phyloP scores from a whole-genome alignment of 2,888 invertebrate genomes.

The Chloroclystis v-ata region DNA sequence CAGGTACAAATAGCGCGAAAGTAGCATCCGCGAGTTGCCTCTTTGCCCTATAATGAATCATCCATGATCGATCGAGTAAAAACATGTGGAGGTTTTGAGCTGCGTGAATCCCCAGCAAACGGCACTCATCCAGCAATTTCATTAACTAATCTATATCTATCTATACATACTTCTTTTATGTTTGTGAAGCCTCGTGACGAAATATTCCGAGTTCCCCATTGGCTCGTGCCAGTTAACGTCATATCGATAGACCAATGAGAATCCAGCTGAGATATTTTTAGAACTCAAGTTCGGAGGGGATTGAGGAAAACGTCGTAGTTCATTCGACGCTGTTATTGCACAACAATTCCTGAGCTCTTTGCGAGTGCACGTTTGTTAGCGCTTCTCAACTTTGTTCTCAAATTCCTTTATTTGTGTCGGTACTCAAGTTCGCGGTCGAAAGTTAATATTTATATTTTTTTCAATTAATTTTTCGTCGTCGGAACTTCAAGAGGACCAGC shows the following conservation, averaged over 20 bases:
- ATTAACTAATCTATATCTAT: not conserved
- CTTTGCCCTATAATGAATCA: not conserved
- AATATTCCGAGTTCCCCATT: conserved; percentile 41
- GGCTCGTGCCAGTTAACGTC: conserved; percentile 58
- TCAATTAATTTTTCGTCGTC: conserved; percentile 33
- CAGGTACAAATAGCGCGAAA: too few relatives aligned
- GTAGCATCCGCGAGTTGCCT: too few relatives aligned
- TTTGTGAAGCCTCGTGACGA: conserved; percentile 59
- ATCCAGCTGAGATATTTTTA: conserved; percentile 59
- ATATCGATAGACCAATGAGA: conserved; percentile 52
- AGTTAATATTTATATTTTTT: conserved; percentile 26
- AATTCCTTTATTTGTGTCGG: conserved; percentile 7
- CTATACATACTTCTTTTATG: not conserved
- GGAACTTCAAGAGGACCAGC: conserved; percentile 29
- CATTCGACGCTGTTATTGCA: conserved; percentile 55
- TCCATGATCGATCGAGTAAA: not conserved
- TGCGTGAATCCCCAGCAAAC: conserved; percentile 45
- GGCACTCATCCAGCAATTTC: conserved; percentile 16
- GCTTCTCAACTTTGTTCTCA: not conserved
- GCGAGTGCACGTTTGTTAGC: conserved; percentile 43
- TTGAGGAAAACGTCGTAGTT: conserved; percentile 58
- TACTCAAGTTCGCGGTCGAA: conserved; percentile 11
- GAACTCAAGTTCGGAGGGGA: conserved; percentile 64
- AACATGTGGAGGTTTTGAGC: conserved; percentile 27
- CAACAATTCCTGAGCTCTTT: conserved; percentile 59